Evolutionary conservation across 2,888 invertebrate species (phyloP), one percentile per base, ranked within the genome.

Genomic region (Polydrusus cervinus): DNA sequence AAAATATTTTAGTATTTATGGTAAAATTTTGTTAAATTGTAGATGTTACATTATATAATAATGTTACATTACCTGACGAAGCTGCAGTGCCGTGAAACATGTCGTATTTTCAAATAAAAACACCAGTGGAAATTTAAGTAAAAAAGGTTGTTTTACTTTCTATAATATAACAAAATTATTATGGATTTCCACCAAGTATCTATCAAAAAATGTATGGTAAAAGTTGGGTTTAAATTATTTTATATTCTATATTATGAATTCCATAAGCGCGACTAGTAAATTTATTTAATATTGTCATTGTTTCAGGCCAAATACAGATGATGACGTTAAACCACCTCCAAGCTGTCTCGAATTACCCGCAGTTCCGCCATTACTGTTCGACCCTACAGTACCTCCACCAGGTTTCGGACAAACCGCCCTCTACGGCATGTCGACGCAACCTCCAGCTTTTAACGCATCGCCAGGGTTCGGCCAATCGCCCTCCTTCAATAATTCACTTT

Each of bases 311-410:
- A 53, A 13, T 53, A 2, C 38, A 65, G 51, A 20, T 18, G 34
- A 43, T 20, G 20, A 64, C 6, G 11, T 34, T 25, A 34, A 30
- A 11, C 9, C 13, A 40, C 66, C 53, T 5, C 51, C 51, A 18
- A 13, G 13, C 11, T 51, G 16, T 65, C 34, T 14, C 0, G 66
- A 66, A 18, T n/a, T 53, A 13, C 53, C 64, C 1, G 3, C 40
- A 40, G 47, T 55, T 16, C 57, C 72, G 30, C 53, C 64, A 1
- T 34, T 40, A 14, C 20, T 14, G 10, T 76, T 76, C 51, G 60
- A 76, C 38, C 76, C 76, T 3, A 30, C 73, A 9, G 61, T 76
- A 3, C 76, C 73, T 8, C 76, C 76, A 10, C 76, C 76, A 30
- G 76, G 76, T 30, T 76, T 74, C 38, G 67, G 71, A 7, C 43